Evolutionary conservation across 2,113 vertebrate species (phyloP), one percentile per base, ranked within the genome.

Genomic region (Equus quagga): DNA sequence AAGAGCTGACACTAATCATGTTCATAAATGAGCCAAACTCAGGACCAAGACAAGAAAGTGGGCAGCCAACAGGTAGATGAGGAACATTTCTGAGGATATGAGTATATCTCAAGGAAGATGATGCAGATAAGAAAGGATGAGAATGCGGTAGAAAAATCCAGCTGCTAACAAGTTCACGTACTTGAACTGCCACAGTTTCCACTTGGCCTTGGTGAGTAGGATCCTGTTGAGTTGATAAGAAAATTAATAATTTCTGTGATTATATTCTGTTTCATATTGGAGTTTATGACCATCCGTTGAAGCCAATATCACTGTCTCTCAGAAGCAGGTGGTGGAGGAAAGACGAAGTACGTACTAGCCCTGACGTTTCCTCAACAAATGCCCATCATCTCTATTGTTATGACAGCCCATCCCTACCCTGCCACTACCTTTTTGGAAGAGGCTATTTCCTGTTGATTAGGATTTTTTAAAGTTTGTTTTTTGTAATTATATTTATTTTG

Each of bases 401-500:
- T 3, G 51, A 70, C 26, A 70, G 56, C 11, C 18, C 58, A 31
- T 28, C 5, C 33, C 24, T 13, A 65, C 10, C 33, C 19, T 51
- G 46, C 33, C 44, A 86, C 62, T 60, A 21, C 54, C 18, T 80
- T 28, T 89, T 46, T 0, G 18, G 69, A 89, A 95, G 33, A 83
- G n/a, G 18, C 3, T 79, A 10, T 41, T 76, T 36, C 17, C 73
- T 51, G 46, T 23, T 41, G 9, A 62, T 60, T 78, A 60, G 6
- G n/a, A 4, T 3, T 28, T 28, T 72, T 69, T 54, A 17, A 56
- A 87, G 31, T 67, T 58, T 23, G 36, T 81, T 33, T 92, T 65
- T 54, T 49, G 56, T 15, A 78, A 78, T 78, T 51, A 60, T 4
- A 92, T 82, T 88, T 88, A 96, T 84, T 91, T 91, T 95, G 80